Conservation (phyloP, 1,140 invertebrate genomes). For the Augochlora pura region DNA sequence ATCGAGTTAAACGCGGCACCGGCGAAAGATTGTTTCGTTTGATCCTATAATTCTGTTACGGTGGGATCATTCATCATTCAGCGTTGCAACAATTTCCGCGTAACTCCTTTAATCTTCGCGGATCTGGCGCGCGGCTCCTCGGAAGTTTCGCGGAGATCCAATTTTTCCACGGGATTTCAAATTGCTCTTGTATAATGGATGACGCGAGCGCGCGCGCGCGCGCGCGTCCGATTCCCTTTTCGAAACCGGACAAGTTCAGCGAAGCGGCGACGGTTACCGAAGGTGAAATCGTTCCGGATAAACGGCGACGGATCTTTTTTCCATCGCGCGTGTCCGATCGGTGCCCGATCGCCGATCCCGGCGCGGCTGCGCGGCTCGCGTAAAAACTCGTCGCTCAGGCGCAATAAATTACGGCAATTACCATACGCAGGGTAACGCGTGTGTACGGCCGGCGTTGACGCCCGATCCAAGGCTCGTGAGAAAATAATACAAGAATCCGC, state of each 20-base stretch:
- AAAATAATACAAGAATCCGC: slow-evolving; percentile 65
- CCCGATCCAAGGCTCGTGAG: slow-evolving; percentile 52
- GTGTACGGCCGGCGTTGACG: slow-evolving; percentile 33
- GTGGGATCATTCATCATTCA: too few species aligned
- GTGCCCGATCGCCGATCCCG: slow-evolving; percentile 6
- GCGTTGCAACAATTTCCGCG: too few species aligned
- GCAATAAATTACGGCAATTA: slow-evolving; percentile 46
- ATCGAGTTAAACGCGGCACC: too few species aligned
- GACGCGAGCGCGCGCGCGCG: too few species aligned
- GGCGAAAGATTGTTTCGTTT: too few species aligned
- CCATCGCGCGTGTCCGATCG: slow-evolving; percentile 2
- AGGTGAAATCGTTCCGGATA: slow-evolving; percentile 10
- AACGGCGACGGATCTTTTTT: slow-evolving; percentile 13
- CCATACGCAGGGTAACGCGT: slow-evolving; percentile 31
- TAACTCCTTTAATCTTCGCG: too few species aligned
- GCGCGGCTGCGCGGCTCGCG: not conserved
- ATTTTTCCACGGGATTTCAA: not conserved
- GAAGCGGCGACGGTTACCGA: too few species aligned
- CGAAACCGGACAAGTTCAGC: not conserved
- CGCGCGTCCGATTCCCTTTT: not conserved
- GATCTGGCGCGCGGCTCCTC: too few species aligned
- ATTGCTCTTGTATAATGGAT: not conserved
- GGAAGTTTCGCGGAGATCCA: too few species aligned
- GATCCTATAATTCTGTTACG: too few species aligned
- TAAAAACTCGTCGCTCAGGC: slow-evolving; percentile 37